A percentile compares a stretch with the other conserved stretches of the same genome.
These are phyloP conservation scores for Crotophaga sulcirostris DNA, from an alignment of 2,113 vertebrate genomes.

Conservation along the genomic window DNA sequence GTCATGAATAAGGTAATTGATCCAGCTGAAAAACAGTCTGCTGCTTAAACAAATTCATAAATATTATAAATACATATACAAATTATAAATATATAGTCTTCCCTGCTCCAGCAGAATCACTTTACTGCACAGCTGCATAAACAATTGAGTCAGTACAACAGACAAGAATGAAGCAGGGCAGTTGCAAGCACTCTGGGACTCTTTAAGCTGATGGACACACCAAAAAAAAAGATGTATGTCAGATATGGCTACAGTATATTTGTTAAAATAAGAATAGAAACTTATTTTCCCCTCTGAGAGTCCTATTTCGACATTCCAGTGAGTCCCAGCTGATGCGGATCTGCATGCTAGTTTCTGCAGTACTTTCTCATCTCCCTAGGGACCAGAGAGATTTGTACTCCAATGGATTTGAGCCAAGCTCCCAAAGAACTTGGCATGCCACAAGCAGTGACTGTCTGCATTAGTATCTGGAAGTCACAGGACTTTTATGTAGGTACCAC, in stretches of 20 bases:
- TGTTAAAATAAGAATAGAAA: not conserved
- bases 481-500: not conserved
- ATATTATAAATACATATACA: not conserved
- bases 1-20: not conserved
- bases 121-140: slow-evolving; percentile 24
- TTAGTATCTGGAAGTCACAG: not conserved
- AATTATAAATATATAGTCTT: not conserved
- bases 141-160: not conserved
- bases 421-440: not conserved
- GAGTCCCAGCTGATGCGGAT: not conserved
- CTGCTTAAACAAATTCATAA: not conserved
- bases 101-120: not conserved
- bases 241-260: not conserved
- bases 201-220: not conserved
- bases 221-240: not conserved
- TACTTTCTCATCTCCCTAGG: not conserved
- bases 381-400: not conserved
- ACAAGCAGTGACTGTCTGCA: not conserved
- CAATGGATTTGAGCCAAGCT: not conserved
- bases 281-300: not conserved
- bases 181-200: not conserved
- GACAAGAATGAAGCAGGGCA: not conserved
- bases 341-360: not conserved
- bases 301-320: not conserved
- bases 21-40: not conserved